These are phyloP conservation scores for Drosophila picticornis DNA, from an alignment of 2,888 invertebrate genomes.

Conservation along the genomic window DNA sequence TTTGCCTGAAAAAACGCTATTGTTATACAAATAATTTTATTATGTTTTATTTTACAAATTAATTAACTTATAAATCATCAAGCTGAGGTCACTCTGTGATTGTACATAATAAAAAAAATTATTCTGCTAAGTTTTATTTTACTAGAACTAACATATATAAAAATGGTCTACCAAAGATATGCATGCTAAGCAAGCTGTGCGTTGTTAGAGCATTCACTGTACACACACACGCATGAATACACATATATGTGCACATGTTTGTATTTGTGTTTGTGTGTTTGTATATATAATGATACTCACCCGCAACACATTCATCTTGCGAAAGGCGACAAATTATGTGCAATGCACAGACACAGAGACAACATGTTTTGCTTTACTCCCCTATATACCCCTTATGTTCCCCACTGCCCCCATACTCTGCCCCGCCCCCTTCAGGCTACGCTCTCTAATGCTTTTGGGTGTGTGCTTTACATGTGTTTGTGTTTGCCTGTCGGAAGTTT, in stretches of 20 bases:
- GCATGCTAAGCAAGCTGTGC: background rate
- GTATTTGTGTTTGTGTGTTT: conserved; percentile 13
- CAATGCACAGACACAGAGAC: conserved; percentile 71
- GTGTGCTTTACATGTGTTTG: conserved; percentile 70
- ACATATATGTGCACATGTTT: background rate
- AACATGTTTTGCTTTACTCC: conserved; percentile 56
- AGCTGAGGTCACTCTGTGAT: too few relatives aligned
- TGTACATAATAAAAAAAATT: background rate
- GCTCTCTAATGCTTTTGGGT: conserved; percentile 34
- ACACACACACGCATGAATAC: background rate
- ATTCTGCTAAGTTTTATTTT: background rate
- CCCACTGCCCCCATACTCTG: background rate
- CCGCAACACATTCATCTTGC: conserved; percentile 76
- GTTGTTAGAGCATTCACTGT: background rate
- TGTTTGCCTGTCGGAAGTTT: conserved; percentile 84
- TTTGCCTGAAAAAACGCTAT: background rate
- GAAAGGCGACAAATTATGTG: conserved; percentile 80
- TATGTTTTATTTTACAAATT: background rate
- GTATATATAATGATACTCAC: conserved; percentile 51
- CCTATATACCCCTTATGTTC: conserved; percentile 6
- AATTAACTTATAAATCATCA: background rate
- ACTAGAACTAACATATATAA: background rate
- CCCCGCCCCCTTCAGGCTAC: background rate
- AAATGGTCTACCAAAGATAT: background rate
- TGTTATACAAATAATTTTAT: background rate